Evolutionary conservation across 2,888 invertebrate genomes (phyloP).

Genomic region (Patella depressa): DNA sequence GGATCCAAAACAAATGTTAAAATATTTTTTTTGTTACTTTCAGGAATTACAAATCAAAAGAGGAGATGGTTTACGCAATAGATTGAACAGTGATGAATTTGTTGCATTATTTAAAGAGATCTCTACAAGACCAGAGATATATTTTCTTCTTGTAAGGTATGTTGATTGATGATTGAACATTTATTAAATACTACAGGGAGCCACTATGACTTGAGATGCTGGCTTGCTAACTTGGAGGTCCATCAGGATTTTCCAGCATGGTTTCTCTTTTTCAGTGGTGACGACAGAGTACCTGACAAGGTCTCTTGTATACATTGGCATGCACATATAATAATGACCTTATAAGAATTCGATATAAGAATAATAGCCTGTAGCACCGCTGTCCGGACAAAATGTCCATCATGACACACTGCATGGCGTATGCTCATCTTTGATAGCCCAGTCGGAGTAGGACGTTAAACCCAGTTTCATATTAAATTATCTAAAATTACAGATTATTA

Average conservation of each 20-base stretch:
- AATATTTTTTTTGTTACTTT: constrained; percentile 34
- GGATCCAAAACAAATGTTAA: too few relatives aligned
- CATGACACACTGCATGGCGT: too few relatives aligned
- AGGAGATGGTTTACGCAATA: constrained; percentile 71
- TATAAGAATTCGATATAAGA: not conserved
- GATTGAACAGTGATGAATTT: constrained; percentile 74
- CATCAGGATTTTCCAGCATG: not conserved
- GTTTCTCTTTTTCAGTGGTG: not conserved
- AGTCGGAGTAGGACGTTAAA: too few relatives aligned
- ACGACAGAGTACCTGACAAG: not conserved
- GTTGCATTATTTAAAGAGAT: constrained; percentile 76
- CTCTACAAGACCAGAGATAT: constrained; percentile 77
- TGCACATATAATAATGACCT: too few relatives aligned
- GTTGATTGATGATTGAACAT: constrained; percentile 17
- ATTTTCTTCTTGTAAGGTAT: constrained; percentile 76
- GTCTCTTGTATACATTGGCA: not conserved
- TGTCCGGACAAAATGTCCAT: too few relatives aligned
- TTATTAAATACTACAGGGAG: too few relatives aligned
- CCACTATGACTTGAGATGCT: not conserved
- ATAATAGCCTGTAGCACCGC: too few relatives aligned
- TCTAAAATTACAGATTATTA: too few relatives aligned
- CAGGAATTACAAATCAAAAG: constrained; percentile 73
- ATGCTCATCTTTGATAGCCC: too few relatives aligned
- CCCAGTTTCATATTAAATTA: too few relatives aligned
- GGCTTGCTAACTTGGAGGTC: not conserved